Conservation (phyloP, 2,113 vertebrate genomes). For the Thunnus maccoyii region DNA sequence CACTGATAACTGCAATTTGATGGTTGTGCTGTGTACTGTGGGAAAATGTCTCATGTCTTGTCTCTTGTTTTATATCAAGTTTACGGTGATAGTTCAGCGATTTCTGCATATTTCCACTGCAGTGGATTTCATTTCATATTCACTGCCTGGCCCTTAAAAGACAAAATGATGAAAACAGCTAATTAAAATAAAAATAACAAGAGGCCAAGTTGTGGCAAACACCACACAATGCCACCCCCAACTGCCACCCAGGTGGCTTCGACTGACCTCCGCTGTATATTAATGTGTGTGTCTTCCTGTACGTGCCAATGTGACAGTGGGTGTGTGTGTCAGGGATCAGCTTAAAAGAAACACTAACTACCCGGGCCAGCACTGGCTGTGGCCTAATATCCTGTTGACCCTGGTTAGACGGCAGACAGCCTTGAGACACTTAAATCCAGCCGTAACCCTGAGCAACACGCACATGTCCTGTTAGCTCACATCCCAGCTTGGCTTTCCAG, state of each 20-base stretch:
- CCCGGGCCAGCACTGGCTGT: conserved; percentile 52
- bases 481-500: conserved; percentile 48
- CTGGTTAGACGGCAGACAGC: conserved; percentile 71
- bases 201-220: not conserved
- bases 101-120: not conserved
- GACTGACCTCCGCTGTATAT: conserved; percentile 20
- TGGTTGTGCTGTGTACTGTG: conserved; percentile 22
- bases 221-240: not conserved
- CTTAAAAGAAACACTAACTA: conserved; percentile 56
- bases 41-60: not conserved
- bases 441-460: conserved; percentile 52
- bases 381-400: conserved; percentile 79
- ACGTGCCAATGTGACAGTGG: conserved; percentile 17
- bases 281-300: conserved; percentile 26
- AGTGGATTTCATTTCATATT: not conserved
- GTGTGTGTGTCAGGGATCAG: conserved; percentile 57
- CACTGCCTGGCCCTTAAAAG: not conserved
- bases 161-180: too few relatives aligned
- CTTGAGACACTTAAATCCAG: conserved; percentile 71
- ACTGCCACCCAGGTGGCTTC: conserved; percentile 15
- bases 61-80: not conserved
- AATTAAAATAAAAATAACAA: too few relatives aligned
- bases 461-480: conserved; percentile 62
- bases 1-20: conserved; percentile 57
- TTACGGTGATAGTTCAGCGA: not conserved